These are phyloP conservation scores for Phrynosoma blainvillii DNA, from an alignment of 2,113 vertebrate species.

Conservation along the genomic window DNA sequence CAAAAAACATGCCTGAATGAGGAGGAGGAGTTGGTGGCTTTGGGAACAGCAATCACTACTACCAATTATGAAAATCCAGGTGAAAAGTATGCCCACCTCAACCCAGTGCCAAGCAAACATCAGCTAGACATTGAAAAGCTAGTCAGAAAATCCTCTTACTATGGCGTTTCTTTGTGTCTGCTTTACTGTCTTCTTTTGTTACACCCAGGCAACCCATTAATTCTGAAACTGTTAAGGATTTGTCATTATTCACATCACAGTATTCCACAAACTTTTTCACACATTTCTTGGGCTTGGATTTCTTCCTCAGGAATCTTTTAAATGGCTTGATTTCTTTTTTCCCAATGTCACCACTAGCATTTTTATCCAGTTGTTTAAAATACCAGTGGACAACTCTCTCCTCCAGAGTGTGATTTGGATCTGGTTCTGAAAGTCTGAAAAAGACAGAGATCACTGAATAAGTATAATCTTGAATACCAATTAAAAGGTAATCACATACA, in stretches of 20 bases:
- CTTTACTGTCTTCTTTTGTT: constrained; percentile 86
- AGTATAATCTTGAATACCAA: background rate
- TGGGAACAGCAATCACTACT: background rate
- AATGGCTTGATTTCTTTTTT: constrained; percentile 98
- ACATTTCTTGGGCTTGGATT: constrained; percentile 96
- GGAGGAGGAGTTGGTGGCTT: background rate
- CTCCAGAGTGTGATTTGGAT: constrained; percentile 95
- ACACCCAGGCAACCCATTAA: constrained; percentile 95
- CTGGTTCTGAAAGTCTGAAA: constrained; percentile 89
- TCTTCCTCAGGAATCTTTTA: constrained; percentile 93
- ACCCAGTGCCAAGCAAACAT: background rate
- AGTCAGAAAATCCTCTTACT: constrained; percentile 63
- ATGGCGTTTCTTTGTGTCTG: constrained; percentile 69
- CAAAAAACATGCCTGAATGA: background rate
- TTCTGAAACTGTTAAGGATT: constrained; percentile 90
- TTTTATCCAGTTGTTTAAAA: constrained; percentile 94
- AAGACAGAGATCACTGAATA: background rate
- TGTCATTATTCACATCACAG: constrained; percentile 92
- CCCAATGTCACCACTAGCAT: constrained; percentile 91
- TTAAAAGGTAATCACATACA: background rate
- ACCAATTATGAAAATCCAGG: background rate
- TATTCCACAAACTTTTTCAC: constrained; percentile 98
- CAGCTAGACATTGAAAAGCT: background rate
- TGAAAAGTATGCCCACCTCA: no score
- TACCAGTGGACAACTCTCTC: constrained; percentile 98